Evolutionary conservation across 35 echinoderm and acorn worm genomes (phyloP), one percentile per base, ranked within the genome.

Genomic region (Heliocidaris erythrogramma): DNA sequence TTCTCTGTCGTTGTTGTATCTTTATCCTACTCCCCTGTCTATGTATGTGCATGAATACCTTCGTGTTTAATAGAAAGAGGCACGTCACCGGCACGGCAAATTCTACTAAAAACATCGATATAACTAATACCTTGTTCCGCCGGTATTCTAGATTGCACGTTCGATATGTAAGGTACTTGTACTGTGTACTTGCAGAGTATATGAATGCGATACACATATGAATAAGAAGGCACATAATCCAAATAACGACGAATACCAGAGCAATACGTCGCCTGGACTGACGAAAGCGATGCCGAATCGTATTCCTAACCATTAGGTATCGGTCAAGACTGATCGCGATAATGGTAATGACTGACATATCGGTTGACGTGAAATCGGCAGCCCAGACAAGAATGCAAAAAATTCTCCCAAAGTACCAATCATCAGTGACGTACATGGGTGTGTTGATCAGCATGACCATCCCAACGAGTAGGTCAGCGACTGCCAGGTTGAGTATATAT

Each of bases 281-380:
- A 2, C 27, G 48, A 24, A n/a, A 52, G 24, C 91, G 47, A 59
- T 92, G 91, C 12, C n/a, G 47, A 21, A 92, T 32, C 5, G 91
- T 59, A n/a, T 92, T 30, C n/a, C 50, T 32, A 6, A 92, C 48
- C 91, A 92, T 92, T 13, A 49, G 11, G 91, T 50, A 92, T 92
- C 91, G 91, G 50, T 92, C 91, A 27, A 49, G 50, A 30, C 91
- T 92, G 49, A 92, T 59, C 0, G 91, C 91, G 47, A 59, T 92
- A 5, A 92, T 59, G 48, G 91, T 59, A 9, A 92, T 92, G 91
- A 92, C 91, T n/a, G 91, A 92, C 91, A 92, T 92, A 21, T 92
- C 91, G 50, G 91, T 92, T 13, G 48, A 49, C 11, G 49, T 59
- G 47, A 52, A 92, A 30, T 92, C 91, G 91, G 50, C 12, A 18